A percentile compares a stretch with the other conserved stretches of the same genome.
phyloP scores from a whole-genome alignment of 2,888 invertebrate genomes.

The Thera obeliscata region DNA sequence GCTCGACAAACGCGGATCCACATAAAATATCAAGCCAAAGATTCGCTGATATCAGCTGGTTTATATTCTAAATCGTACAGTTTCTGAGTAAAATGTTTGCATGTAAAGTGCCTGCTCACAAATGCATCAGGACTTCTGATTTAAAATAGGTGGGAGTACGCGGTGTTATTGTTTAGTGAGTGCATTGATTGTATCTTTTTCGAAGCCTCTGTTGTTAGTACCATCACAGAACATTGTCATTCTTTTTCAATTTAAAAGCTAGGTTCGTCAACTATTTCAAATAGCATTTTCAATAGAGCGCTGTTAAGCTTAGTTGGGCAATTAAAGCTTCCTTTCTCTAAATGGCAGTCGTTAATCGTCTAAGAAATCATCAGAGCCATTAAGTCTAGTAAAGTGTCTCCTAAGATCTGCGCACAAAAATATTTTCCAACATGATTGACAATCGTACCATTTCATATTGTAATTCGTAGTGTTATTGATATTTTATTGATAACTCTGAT shows the following conservation, averaged over 20 bases:
- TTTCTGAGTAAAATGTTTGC: slow-evolving; percentile 17
- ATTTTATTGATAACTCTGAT: not conserved
- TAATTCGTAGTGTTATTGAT: not conserved
- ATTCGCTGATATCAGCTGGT: slow-evolving; percentile 13
- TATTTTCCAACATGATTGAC: not conserved
- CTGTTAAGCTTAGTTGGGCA: not conserved
- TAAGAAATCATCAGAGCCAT: no score
- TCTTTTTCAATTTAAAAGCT: no score
- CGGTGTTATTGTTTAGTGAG: slow-evolving; percentile 1
- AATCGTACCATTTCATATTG: not conserved
- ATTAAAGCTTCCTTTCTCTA: not conserved
- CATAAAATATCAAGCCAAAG: slow-evolving; percentile 13
- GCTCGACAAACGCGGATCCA: slow-evolving; percentile 2
- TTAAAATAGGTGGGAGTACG: slow-evolving; percentile 9
- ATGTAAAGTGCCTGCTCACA: slow-evolving; percentile 12
- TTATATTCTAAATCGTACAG: slow-evolving; percentile 10
- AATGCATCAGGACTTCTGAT: slow-evolving; percentile 11
- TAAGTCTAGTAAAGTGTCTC: not conserved
- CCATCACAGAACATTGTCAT: not conserved
- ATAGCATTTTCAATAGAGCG: not conserved
- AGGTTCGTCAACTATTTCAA: no score
- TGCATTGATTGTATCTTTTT: slow-evolving; percentile 13
- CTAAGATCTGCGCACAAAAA: not conserved
- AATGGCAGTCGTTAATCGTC: not conserved
- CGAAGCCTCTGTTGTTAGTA: not conserved